Base-by-base conservation (phyloP, 2,888 invertebrate species). In the Strigamia transsilvanica region DNA sequence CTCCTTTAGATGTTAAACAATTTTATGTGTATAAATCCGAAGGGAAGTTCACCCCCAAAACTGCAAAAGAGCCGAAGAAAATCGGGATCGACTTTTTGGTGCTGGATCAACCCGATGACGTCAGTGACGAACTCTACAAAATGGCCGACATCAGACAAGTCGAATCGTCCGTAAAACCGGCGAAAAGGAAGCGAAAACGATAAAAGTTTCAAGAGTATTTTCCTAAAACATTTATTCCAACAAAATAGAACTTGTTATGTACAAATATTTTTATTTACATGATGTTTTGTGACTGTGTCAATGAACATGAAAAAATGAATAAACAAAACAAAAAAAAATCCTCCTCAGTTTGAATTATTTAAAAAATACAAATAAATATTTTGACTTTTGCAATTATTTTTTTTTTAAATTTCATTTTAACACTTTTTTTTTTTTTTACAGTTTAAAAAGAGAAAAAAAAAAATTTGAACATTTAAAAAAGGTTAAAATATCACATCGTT, bases 231-330 rank as follows among this genome's bases (percentile, higher is more conserved):
- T 80, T 80, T 80, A 80, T 80, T 80, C 61, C 80, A 80, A 80
- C 80, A 80, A 80, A 80, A 80, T 80, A 80, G 51, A 80, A 80
- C 80, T 80, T 61, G 61, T 80, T 27, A 80, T 80, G 27, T 80
- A 80, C 80, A 80, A 80, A 80, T 38, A 41, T 80, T 34, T 38
- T 38, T 42, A 38, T 80, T 80, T 80, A 80, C 80, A 80, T 15
- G 46, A 80, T 80, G 34, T 80, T 27, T 78, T 34, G 78, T 34
- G 41, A 78, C 78, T 41, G 78, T 32, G 78, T 78, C n/a, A 78
- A 38, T 78, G 41, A 34, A 32, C 15, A 18, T 78, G 41, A 78
- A 32, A n/a, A 78, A 32, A 27, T n/a, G 27, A 32, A 27, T 13
- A 38, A 32, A 32, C 32, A 73, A 73, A 73, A 73, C 7, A 73